Base-by-base conservation (phyloP, 1,140 invertebrate species). In the Pantala flavescens region DNA sequence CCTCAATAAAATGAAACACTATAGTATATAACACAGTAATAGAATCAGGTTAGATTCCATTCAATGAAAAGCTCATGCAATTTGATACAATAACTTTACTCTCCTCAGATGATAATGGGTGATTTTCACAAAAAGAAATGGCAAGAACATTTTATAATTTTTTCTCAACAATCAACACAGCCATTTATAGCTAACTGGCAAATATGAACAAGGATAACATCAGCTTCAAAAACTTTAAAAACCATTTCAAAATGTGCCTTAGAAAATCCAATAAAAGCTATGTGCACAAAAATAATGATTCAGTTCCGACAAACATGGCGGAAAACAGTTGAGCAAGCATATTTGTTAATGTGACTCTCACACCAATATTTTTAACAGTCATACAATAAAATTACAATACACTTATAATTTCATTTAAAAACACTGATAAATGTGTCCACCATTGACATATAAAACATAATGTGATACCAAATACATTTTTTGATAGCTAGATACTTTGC, bases 281-380 rank as follows among this genome's bases (percentile, higher is more conserved):
- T 49, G 49, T 63, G 49, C 49, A 63, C 49, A 63, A 63, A 63
- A 63, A 63, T 63, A 63, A 63, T 63, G 49, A 63, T 63, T 63
- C 49, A 63, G 49, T 63, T 63, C 49, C 49, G 49, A 63, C 49
- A 63, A 63, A 63, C 12, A 21, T 21, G 14, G 49, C 49, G 49
- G 49, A 7, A 63, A 63, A 63, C 49, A 63, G 49, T 63, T 63
- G 49, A 63, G 49, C 49, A 63, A 63, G 49, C 49, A 63, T 63
- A 63, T 63, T 63, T 63, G 49, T 63, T 63, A 63, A 63, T 19
- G n/a, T 63, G 49, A 21, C 14, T 63, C 49, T 21, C 49, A 63
- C 49, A 63, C 14, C 12, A 14, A 63, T 63, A 63, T 14, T 63
- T 36, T 63, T 63, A 63, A 63, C 49, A 63, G 49, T 21, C 49